Percentiles rank a stretch among this genome's conserved stretches.
These are phyloP conservation scores for Alethe diademata DNA, from an alignment of 2,113 vertebrate genomes.

Conservation along the genomic window DNA sequence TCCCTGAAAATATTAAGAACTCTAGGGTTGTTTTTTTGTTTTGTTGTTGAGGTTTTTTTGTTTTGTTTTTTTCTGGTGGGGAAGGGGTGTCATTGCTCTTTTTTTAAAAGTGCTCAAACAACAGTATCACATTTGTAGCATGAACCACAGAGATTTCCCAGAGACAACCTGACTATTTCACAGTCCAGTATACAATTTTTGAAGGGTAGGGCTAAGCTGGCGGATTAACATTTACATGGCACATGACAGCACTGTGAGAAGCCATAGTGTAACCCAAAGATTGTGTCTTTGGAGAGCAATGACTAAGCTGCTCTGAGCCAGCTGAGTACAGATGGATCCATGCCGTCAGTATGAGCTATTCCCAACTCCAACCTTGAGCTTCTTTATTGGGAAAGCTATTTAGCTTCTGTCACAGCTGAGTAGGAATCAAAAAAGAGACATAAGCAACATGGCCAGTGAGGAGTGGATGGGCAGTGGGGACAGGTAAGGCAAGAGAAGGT, in stretches of 20 bases:
- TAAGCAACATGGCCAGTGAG: background rate
- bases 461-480: background rate
- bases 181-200: background rate
- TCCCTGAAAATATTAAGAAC: background rate
- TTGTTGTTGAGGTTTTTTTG: fast-evolving
- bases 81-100: background rate
- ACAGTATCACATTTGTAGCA: background rate
- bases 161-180: background rate
- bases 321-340: background rate
- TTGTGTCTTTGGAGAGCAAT: background rate
- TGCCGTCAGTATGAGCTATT: background rate
- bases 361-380: background rate
- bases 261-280: background rate
- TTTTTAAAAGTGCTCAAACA: background rate
- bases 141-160: background rate
- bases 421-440: background rate
- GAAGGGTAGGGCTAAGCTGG: background rate
- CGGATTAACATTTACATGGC: background rate
- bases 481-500: background rate
- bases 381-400: background rate
- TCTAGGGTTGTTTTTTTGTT: background rate
- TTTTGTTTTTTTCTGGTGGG: too few species aligned
- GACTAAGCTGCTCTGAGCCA: background rate
- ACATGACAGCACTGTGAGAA: background rate
- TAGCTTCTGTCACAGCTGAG: background rate